These are phyloP conservation scores for Dendrolimus pini DNA, from an alignment of 2,888 invertebrate species.

Conservation along the genomic window DNA sequence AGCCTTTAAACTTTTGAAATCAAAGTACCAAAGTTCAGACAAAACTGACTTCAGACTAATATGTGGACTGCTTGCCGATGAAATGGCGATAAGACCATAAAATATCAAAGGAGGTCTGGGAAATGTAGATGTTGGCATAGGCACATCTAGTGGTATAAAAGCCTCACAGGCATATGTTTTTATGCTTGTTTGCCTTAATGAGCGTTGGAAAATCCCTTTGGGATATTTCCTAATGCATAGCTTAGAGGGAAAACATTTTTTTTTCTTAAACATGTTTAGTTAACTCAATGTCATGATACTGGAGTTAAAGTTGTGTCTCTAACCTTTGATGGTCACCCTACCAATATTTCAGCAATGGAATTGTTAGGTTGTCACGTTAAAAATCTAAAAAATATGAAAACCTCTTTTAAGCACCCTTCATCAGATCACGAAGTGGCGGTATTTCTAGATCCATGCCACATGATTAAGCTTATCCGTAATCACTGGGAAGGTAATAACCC, in stretches of 20 bases:
- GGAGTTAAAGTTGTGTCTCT: slow-evolving; percentile 7
- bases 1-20: not conserved
- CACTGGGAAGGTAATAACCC: slow-evolving; percentile 10
- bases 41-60: not conserved
- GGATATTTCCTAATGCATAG: no score
- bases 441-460: slow-evolving; percentile 13
- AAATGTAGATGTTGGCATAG: not conserved
- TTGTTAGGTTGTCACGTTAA: slow-evolving; percentile 15
- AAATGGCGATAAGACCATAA: not conserved
- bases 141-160: not conserved
- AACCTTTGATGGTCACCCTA: not conserved
- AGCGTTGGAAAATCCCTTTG: no score
- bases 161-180: no score
- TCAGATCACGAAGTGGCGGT: slow-evolving; percentile 13
- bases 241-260: no score
- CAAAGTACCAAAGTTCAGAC: not conserved
- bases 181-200: no score
- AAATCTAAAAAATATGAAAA: slow-evolving; percentile 11
- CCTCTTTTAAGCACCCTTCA: slow-evolving; percentile 16
- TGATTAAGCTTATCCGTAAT: slow-evolving; percentile 17
- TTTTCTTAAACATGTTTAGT: no score
- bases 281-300: not conserved
- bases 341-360: slow-evolving; percentile 12
- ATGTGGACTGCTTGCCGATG: not conserved
- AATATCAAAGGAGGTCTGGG: not conserved